Conservation (phyloP, 2,113 vertebrate species). For the Tetraodon nigroviridis region DNA sequence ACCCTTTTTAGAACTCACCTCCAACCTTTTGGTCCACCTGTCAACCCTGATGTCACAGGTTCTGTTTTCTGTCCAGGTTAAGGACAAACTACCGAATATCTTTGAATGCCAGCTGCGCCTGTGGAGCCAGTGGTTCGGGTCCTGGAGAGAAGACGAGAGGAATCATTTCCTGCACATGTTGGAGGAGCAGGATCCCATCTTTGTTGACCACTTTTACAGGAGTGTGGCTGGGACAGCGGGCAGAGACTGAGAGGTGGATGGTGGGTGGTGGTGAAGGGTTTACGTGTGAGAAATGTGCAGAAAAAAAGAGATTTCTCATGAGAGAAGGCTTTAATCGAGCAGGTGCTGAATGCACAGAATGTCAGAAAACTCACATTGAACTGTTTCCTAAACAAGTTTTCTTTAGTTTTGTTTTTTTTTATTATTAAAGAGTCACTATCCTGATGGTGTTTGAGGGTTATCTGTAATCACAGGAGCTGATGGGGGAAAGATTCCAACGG, state of each 20-base stretch:
- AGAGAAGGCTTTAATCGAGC: no score
- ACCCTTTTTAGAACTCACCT: no score
- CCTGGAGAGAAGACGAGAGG: slow-evolving; percentile 84
- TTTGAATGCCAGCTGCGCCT: slow-evolving; percentile 87
- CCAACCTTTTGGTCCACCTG: not conserved
- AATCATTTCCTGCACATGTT: slow-evolving; percentile 81
- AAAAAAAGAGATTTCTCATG: not conserved
- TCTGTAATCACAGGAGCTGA: not conserved
- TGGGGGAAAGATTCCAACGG: not conserved
- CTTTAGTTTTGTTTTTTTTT: not conserved
- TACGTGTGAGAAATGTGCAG: no score
- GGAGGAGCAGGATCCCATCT: slow-evolving; percentile 77
- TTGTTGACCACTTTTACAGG: slow-evolving; percentile 80
- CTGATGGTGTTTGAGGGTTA: not conserved
- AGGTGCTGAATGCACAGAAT: no score
- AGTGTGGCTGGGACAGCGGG: slow-evolving; percentile 80
- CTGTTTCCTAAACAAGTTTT: not conserved
- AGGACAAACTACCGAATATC: slow-evolving; percentile 79
- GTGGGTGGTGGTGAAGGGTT: no score
- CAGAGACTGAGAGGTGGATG: slow-evolving; percentile 59
- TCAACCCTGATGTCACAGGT: not conserved
- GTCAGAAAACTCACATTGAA: not conserved
- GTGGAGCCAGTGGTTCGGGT: slow-evolving; percentile 90
- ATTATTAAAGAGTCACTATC: not conserved
- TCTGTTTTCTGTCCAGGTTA: slow-evolving; percentile 56